phyloP scores from a whole-genome alignment of 2,888 invertebrate species.

The Sinhomidia bicolor region DNA sequence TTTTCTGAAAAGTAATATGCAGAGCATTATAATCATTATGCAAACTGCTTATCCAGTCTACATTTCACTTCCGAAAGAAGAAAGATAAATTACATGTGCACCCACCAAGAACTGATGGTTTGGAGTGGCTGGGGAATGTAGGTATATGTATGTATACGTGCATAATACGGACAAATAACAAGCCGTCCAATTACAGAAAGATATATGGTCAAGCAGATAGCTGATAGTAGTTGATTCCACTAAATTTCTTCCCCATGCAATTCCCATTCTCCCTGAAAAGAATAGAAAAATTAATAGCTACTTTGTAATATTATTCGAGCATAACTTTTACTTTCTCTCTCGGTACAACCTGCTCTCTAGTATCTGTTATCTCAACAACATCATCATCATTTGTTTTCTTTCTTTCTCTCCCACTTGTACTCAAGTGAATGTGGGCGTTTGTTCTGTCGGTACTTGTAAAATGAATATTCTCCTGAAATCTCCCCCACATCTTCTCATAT shows the following conservation, averaged over 20 bases:
- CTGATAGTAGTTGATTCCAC: not conserved
- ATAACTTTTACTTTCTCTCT: not conserved
- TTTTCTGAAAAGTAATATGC: not conserved
- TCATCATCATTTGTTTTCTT: not conserved
- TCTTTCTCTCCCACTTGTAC: not conserved
- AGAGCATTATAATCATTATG: not conserved
- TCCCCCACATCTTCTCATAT: not conserved
- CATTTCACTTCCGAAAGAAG: not conserved
- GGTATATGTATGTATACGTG: too few species aligned
- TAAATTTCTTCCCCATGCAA: not conserved
- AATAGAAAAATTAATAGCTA: slow-evolving; percentile 33
- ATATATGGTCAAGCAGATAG: slow-evolving; percentile 48
- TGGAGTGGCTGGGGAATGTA: slow-evolving; percentile 18
- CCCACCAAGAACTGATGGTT: slow-evolving; percentile 31
- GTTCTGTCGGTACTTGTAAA: too few species aligned
- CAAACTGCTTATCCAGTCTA: not conserved
- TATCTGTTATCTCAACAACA: not conserved
- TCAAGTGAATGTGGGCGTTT: not conserved
- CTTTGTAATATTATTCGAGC: not conserved
- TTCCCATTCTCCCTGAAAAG: not conserved
- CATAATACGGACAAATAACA: too few species aligned
- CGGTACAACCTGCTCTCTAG: not conserved
- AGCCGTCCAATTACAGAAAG: slow-evolving; percentile 59
- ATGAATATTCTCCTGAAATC: not conserved
- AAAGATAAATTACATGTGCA: slow-evolving; percentile 69